phyloP scores from a whole-genome alignment of 2,888 invertebrate genomes.

The Synanthedon myopaeformis region DNA sequence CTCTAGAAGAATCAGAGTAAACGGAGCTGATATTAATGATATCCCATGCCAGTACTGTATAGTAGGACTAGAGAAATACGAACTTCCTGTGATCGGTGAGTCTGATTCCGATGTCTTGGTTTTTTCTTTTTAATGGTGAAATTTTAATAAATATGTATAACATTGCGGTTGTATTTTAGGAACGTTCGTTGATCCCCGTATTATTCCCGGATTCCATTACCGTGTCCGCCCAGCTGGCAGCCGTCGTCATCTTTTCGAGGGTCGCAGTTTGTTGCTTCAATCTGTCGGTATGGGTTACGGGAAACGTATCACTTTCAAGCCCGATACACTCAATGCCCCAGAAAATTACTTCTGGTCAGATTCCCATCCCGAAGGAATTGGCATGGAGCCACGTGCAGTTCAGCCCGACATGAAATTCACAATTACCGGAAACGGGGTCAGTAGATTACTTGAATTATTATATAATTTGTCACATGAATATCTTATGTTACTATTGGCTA shows the following conservation, averaged over 20 bases:
- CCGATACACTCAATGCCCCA: constrained; percentile 70
- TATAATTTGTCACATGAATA: neutral
- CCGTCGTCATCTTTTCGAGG: constrained; percentile 74
- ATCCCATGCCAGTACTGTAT: constrained; percentile 76
- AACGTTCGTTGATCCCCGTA: constrained; percentile 78
- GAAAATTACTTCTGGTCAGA: constrained; percentile 84
- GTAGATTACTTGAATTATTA: constrained; percentile 11
- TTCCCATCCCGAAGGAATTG: constrained; percentile 78
- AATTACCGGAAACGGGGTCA: constrained; percentile 71
- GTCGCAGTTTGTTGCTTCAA: constrained; percentile 72
- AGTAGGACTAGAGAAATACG: constrained; percentile 74
- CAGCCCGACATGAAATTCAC: constrained; percentile 75
- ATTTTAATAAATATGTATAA: neutral
- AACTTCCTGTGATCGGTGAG: constrained; percentile 78
- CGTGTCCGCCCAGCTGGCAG: constrained; percentile 76
- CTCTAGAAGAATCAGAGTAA: constrained; percentile 73
- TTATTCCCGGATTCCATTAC: constrained; percentile 80
- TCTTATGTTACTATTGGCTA: neutral
- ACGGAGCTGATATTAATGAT: constrained; percentile 72
- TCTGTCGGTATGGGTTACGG: constrained; percentile 82
- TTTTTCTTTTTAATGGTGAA: neutral
- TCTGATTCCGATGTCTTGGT: constrained; percentile 1
- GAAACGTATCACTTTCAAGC: constrained; percentile 79
- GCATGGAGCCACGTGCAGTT: constrained; percentile 76
- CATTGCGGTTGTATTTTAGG: constrained; percentile 41